Evolutionary conservation across 1,140 invertebrate species (phyloP), one percentile per base, ranked within the genome.

Genomic region (Macrotrachela quadricornifera): DNA sequence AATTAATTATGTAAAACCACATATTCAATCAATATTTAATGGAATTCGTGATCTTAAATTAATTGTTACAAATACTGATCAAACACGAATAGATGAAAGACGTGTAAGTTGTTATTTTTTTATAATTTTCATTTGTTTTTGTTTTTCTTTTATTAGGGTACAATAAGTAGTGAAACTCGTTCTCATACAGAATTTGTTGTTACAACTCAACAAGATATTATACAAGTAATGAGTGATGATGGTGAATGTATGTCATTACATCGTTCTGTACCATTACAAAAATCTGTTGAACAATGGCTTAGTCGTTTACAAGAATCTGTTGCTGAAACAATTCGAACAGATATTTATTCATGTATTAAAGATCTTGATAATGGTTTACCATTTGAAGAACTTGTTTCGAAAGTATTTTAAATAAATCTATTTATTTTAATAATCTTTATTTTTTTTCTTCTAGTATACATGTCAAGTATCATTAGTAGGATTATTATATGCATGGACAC

Each of bases 401-500:
- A 68, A 60, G 66, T 68, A 55, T 51, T 39, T 10, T 44, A 53
- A 46, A 18, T 53, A 14, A 41, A 44, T 42, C 2, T 53, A 11
- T 41, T 53, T 30, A 44, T 37, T 14, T 3, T 4, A 42, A 13
- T 14, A 42, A 6, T 42, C 10, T 15, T 13, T 14, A 11, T 14
- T 42, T 1, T 14, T 42, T 42, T 13, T 42, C 10, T 42, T 15
- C 1, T 14, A 42, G 15, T 42, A 14, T 15, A 14, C 41, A 42
- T 42, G 41, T 42, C 41, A 42, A 13, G 15, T 42, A 13, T 42
- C 41, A 42, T 14, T 42, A 14, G 15, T 42, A 4, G 12, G 63
- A 12, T 59, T 68, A 61, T 52, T 68, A 45, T 67, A 62, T 52
- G 63, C 62, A 53, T 71, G 67, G 67, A 68, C 66, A 8, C 59